Evolutionary conservation across 2,113 vertebrate species (phyloP), one percentile per base, ranked within the genome.

Genomic region (Phaethornis superciliosus): DNA sequence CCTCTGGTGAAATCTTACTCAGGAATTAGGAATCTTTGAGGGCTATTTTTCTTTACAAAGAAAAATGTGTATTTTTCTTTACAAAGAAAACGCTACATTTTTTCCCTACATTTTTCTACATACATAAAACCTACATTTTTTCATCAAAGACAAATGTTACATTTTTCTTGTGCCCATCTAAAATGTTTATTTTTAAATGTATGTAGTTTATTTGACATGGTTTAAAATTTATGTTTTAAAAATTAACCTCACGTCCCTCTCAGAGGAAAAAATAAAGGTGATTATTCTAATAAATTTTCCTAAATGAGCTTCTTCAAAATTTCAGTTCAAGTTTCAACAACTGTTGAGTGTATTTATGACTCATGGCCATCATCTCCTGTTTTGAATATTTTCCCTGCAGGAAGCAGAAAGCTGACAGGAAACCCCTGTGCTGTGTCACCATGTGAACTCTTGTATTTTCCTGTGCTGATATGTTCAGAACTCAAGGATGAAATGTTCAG

Each of bases 391-490:
- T 59, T 81, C 32, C 40, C 81, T 6, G 6, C 47, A 28, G 30
- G 47, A 27, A 63, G 55, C 24, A 8, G 15, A 16, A 10, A 4
- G 20, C 24, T 62, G 20, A 30, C 32, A 58, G 49, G 71, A 77
- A 56, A 71, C 32, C 64, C 26, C 14, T 22, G 40, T 4, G 2
- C 27, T 30, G n/a, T 55, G 7, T 49, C 51, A 28, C 35, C n/a
- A 5, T 7, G 7, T 52, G 9, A 82, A 52, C 37, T 11, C 5
- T 40, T 40, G 40, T 40, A 12, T 37, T 90, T 71, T 44, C 30
- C 8, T 7, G 4, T 21, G 42, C 9, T 0, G 4, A 3, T 40
- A 10, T 14, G 12, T 30, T 81, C 26, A 32, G n/a, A 76, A n/a
- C 9, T 44, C n/a, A 60, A 64, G 30, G 15, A 14, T 13, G 21